A percentile compares a stretch with the other conserved stretches of the same genome.
These are phyloP conservation scores for Tapirus indicus DNA, from an alignment of 2,797 vertebrate genomes.

Conservation along the genomic window DNA sequence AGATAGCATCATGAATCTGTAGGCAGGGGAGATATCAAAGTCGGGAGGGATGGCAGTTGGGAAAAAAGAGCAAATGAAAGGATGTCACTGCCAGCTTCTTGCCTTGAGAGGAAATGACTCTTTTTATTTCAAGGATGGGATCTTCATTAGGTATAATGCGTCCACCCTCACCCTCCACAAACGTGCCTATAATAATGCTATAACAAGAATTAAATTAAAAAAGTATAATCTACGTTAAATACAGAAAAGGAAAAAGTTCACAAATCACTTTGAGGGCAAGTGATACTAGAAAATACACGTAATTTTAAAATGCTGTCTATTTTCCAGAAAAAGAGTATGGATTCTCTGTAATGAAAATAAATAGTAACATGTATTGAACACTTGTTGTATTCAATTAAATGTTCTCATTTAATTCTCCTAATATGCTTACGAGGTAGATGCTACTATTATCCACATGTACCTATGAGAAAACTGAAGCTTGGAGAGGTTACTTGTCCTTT, in stretches of 20 bases:
- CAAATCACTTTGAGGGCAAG: neutral
- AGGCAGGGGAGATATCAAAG: neutral
- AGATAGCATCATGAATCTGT: neutral
- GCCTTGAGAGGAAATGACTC: neutral
- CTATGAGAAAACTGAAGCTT: neutral
- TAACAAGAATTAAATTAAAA: neutral
- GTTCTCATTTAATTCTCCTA: neutral
- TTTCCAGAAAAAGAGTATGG: neutral
- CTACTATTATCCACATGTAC: neutral
- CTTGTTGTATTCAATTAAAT: neutral
- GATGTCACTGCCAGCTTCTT: neutral
- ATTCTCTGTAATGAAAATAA: neutral
- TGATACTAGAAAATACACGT: neutral
- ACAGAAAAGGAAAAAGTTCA: neutral
- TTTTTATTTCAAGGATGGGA: neutral
- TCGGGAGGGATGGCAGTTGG: neutral
- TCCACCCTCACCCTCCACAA: neutral
- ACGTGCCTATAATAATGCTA: neutral
- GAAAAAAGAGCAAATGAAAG: neutral
- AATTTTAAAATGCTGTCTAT: neutral
- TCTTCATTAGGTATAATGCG: neutral
- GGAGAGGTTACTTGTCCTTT: neutral
- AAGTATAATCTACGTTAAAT: constrained; percentile 8
- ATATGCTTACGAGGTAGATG: neutral
- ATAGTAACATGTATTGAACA: neutral